These are phyloP conservation scores for Pseudanteris insignis DNA, from an alignment of 2,888 invertebrate genomes.

Conservation along the genomic window DNA sequence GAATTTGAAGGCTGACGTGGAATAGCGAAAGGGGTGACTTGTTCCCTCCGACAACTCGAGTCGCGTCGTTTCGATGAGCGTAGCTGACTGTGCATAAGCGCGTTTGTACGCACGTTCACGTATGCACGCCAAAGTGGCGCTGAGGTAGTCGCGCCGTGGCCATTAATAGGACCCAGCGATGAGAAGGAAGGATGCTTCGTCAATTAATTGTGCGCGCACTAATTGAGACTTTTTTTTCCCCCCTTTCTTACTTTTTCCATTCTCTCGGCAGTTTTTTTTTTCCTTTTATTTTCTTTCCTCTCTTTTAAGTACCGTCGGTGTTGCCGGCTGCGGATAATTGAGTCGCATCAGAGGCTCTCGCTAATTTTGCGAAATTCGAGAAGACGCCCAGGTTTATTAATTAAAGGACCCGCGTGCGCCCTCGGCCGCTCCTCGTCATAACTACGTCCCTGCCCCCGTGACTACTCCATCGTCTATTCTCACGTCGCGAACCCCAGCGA, in stretches of 20 bases:
- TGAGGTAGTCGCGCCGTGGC: constrained; percentile 25
- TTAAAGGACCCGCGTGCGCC: constrained; percentile 8
- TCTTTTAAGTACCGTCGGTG: constrained; percentile 23
- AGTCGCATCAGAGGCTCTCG: constrained; percentile 32
- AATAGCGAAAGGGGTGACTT: constrained; percentile 19
- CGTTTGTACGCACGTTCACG: constrained; percentile 29
- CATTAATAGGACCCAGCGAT: constrained; percentile 38
- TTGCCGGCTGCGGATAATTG: constrained; percentile 40
- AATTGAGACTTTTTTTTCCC: constrained; percentile 35
- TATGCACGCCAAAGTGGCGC: constrained; percentile 22
- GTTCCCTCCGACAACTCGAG: constrained; percentile 33
- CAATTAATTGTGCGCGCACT: constrained; percentile 44
- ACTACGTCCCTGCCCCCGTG: too few relatives aligned
- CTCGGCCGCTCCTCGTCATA: too few relatives aligned
- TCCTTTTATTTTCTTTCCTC: too few relatives aligned
- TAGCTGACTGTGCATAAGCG: constrained; percentile 39
- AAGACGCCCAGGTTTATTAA: constrained; percentile 32
- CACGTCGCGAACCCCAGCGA: background rate
- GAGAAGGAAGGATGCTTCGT: constrained; percentile 36
- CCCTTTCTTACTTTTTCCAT: too few relatives aligned
- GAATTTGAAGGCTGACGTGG: constrained; percentile 21
- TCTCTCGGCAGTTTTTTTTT: too few relatives aligned
- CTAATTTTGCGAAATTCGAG: constrained; percentile 36
- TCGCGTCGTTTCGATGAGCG: constrained; percentile 32
- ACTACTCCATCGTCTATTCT: too few relatives aligned